Base-by-base conservation (phyloP, 2,888 invertebrate species). In the Drosophila leonis region DNA sequence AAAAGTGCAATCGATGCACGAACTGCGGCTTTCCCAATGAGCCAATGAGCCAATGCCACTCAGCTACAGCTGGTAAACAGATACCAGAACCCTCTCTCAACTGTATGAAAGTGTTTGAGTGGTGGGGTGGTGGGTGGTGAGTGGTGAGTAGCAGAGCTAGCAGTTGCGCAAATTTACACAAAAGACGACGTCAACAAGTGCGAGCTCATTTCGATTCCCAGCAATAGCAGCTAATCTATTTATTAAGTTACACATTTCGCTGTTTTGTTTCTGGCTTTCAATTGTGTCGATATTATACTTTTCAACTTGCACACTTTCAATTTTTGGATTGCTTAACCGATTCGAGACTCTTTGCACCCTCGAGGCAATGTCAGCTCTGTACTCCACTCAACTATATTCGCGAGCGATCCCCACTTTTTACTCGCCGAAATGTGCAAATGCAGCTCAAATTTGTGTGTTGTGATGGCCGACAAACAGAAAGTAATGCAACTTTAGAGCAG, bases 111-210 rank as follows among this genome's bases (percentile, higher is more conserved):
- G 12, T 18, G 27, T 39, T 29, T 24, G 31, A 44, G 56, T 24
- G 54, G 24, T 39, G 55, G 15, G 31, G 18, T 33, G 20, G 12
- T 10, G 10, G 1, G 12, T 5, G 3, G 20, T 15, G 29, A 0
- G 27, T 29, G 24, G 24, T 2, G 9, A 18, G 27, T 13, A 18
- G 15, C 12, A 37, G 29, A 33, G 71, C 61, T 61, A 54, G 63
- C 74, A 82, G 81, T 81, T 84, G 85, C 68, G 83, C 85, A 88
- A 85, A 85, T 85, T 85, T 88, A 63, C 77, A 83, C 76, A 71
- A 60, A 67, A 57, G 59, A 31, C 65, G 72, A 68, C 87, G 67
- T 41, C 83, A 88, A 88, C 84, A 85, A 86, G 88, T 85, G 84
- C 72, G 74, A 67, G 61, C 78, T 67, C 71, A 77, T 81, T 83